Evolutionary conservation across 1,140 invertebrate genomes (phyloP).

Genomic region (Brevipalpus yothersi): DNA sequence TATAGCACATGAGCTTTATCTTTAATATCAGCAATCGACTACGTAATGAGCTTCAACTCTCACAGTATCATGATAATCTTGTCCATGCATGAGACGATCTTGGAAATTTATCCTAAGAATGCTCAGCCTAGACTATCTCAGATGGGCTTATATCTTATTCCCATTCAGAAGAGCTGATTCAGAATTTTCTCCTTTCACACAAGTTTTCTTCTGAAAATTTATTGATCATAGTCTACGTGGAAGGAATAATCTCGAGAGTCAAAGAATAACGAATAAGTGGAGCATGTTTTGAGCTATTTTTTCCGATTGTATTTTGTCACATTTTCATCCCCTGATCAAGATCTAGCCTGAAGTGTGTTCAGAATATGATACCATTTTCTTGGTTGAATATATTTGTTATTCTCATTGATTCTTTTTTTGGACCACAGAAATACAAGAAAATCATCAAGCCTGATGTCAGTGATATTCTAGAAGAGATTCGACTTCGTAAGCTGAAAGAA

Average conservation of each 20-base stretch:
- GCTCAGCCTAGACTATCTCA: background rate
- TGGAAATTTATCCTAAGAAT: background rate
- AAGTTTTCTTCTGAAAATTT: too few relatives aligned
- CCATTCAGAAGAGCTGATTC: too few relatives aligned
- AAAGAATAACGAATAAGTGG: background rate
- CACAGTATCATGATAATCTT: background rate
- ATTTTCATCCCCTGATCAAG: too few relatives aligned
- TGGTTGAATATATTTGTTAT: background rate
- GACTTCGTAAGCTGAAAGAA: slow-evolving; percentile 8
- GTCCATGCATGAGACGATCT: background rate
- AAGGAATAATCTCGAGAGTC: background rate
- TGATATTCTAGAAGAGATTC: slow-evolving; percentile 13
- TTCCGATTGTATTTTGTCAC: too few relatives aligned
- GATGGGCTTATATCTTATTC: too few relatives aligned
- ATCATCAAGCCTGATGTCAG: slow-evolving; percentile 16
- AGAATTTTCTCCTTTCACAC: too few relatives aligned
- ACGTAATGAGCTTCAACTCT: background rate
- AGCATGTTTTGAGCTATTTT: background rate
- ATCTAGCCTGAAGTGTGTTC: too few relatives aligned
- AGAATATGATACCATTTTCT: too few relatives aligned
- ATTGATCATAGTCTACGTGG: too few relatives aligned
- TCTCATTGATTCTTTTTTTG: slow-evolving; percentile 1
- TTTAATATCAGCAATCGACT: background rate
- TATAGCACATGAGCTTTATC: background rate
- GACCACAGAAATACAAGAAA: slow-evolving; percentile 12